Percentiles rank a stretch among this genome's conserved stretches.
phyloP scores from a whole-genome alignment of 2,888 invertebrate species.

The Ypsolopha sequella region DNA sequence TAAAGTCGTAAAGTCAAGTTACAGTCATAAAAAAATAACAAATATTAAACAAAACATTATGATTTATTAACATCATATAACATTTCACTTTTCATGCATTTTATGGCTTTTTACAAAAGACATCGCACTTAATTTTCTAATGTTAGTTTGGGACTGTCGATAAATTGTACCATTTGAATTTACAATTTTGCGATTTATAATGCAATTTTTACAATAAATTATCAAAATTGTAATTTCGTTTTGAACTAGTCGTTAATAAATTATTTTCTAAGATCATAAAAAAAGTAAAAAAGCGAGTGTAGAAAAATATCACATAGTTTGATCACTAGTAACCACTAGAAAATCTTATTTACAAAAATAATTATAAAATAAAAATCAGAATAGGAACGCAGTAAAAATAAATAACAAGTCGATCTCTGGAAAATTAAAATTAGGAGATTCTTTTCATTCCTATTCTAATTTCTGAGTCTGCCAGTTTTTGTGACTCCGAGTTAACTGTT shows the following conservation, averaged over 20 bases:
- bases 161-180: neutral
- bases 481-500: neutral
- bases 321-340: neutral
- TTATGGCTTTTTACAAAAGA: constrained; percentile 34
- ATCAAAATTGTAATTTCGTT: neutral
- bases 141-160: neutral
- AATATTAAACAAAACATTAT: neutral
- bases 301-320: neutral
- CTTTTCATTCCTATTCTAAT: too few species aligned
- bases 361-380: neutral
- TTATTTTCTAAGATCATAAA: neutral
- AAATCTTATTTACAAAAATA: neutral
- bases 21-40: constrained; percentile 3
- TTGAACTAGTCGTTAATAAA: constrained; percentile 1
- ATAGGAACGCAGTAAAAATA: neutral
- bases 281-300: neutral
- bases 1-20: constrained; percentile 1
- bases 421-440: neutral
- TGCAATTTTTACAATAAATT: neutral
- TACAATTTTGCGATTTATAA: neutral
- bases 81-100: constrained; percentile 28
- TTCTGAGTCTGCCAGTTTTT: too few species aligned
- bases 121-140: constrained; percentile 55
- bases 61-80: constrained; percentile 5
- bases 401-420: neutral